phyloP scores from a whole-genome alignment of 2,797 vertebrate genomes.

The Hydrocynus forskahlii region DNA sequence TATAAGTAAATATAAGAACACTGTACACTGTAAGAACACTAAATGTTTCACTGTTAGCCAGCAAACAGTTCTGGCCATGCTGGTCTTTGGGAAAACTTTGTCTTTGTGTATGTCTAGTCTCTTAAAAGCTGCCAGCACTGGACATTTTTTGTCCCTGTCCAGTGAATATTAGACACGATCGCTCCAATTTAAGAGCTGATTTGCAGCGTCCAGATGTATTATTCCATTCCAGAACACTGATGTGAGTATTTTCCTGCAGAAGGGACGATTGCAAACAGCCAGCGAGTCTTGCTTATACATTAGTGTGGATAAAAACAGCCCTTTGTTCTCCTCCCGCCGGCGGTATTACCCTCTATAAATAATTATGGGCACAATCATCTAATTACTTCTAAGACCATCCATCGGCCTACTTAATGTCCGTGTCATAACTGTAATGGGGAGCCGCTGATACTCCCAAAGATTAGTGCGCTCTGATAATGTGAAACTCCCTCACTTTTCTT shows the following conservation, averaged over 20 bases:
- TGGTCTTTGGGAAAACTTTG: too few relatives aligned
- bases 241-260: not conserved
- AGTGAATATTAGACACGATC: too few relatives aligned
- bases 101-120: too few relatives aligned
- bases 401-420: slow-evolving; percentile 32
- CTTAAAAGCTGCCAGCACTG: too few relatives aligned
- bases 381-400: slow-evolving; percentile 42
- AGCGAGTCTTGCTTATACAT: not conserved
- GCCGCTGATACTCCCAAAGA: slow-evolving; percentile 28
- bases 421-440: slow-evolving; percentile 37
- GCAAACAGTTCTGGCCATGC: too few relatives aligned
- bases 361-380: slow-evolving; percentile 42
- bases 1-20: too few relatives aligned
- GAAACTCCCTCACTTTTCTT: slow-evolving; percentile 15
- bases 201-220: not conserved
- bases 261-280: not conserved
- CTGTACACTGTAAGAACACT: too few relatives aligned
- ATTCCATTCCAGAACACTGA: not conserved
- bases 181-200: too few relatives aligned
- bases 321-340: not conserved
- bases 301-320: not conserved
- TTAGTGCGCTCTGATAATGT: slow-evolving; percentile 15
- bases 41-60: too few relatives aligned
- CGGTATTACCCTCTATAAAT: slow-evolving; percentile 9
- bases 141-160: too few relatives aligned